These are phyloP conservation scores for Coregonus suidteri DNA, from an alignment of 2,797 vertebrate species.

Conservation along the genomic window DNA sequence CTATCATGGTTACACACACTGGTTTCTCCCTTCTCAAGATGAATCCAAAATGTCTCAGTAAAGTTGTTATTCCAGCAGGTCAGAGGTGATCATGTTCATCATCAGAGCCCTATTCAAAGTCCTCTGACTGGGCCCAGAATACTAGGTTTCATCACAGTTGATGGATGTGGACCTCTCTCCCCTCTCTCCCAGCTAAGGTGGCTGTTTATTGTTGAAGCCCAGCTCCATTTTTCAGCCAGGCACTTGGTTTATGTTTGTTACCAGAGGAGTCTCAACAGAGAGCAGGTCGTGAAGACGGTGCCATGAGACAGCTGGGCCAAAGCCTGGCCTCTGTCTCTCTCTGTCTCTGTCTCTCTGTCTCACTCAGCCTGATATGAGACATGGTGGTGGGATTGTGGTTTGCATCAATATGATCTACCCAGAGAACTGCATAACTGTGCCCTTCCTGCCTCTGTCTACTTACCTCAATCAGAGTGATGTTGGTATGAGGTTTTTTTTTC, in stretches of 20 bases:
- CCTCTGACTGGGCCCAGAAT: background rate
- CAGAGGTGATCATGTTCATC: background rate
- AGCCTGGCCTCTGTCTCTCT: background rate
- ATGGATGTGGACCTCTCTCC: background rate
- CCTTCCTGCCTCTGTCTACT: background rate
- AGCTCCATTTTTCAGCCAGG: slow-evolving; percentile 43
- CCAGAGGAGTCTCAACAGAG: slow-evolving; percentile 22
- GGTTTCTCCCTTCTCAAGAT: background rate
- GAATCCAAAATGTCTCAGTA: background rate
- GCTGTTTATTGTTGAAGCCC: slow-evolving; percentile 39
- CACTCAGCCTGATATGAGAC: background rate
- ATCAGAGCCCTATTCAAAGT: background rate
- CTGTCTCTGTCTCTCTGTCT: background rate
- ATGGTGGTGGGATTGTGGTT: background rate
- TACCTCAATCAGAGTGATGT: background rate
- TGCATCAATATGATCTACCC: background rate
- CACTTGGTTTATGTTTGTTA: slow-evolving; percentile 38
- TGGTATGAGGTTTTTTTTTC: background rate
- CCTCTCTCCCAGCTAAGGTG: background rate
- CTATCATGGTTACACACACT: background rate
- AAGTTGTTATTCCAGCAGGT: background rate
- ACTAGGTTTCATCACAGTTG: background rate
- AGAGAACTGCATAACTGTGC: background rate
- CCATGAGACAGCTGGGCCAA: background rate
- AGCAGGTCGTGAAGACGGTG: background rate